Evolutionary conservation across 2,797 vertebrate species (phyloP).

Genomic region (Anguilla pacifica): DNA sequence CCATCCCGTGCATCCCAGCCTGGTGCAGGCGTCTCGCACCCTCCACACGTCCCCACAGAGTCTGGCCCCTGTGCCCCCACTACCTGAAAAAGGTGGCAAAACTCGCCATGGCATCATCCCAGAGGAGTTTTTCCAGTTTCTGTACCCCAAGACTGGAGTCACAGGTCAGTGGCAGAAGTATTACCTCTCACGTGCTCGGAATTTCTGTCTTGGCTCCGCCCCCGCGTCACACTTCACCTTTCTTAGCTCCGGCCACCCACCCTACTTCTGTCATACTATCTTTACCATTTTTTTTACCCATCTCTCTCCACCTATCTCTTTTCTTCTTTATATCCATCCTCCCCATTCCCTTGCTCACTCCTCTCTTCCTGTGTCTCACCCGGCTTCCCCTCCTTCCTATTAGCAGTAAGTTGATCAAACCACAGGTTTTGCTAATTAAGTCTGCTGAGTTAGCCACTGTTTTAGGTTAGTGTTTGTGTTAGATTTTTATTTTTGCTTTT

Average conservation of each 20-base stretch:
- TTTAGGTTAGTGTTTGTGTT: too few relatives aligned
- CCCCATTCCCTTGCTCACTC: too few relatives aligned
- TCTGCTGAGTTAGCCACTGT: too few relatives aligned
- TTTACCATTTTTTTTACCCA: neutral
- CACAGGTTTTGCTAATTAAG: too few relatives aligned
- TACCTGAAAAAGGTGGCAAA: conserved; percentile 90
- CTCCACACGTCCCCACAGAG: conserved; percentile 81
- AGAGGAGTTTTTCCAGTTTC: conserved; percentile 91
- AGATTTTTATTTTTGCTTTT: too few relatives aligned
- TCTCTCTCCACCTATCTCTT: neutral
- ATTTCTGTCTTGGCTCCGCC: neutral
- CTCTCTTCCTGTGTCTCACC: neutral
- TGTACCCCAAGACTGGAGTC: conserved; percentile 97
- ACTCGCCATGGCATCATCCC: conserved; percentile 89
- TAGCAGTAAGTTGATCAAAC: neutral
- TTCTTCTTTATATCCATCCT: neutral
- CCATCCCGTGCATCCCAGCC: conserved; percentile 32
- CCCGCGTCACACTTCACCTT: too few relatives aligned
- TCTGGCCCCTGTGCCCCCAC: conserved; percentile 82
- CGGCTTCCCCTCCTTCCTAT: neutral
- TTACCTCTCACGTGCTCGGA: neutral
- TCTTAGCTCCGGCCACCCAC: neutral
- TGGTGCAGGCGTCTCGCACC: conserved; percentile 77
- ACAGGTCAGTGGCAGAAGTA: conserved; percentile 77
- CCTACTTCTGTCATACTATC: neutral